phyloP scores from a whole-genome alignment of 2,888 invertebrate genomes.

The Unio pictorum region DNA sequence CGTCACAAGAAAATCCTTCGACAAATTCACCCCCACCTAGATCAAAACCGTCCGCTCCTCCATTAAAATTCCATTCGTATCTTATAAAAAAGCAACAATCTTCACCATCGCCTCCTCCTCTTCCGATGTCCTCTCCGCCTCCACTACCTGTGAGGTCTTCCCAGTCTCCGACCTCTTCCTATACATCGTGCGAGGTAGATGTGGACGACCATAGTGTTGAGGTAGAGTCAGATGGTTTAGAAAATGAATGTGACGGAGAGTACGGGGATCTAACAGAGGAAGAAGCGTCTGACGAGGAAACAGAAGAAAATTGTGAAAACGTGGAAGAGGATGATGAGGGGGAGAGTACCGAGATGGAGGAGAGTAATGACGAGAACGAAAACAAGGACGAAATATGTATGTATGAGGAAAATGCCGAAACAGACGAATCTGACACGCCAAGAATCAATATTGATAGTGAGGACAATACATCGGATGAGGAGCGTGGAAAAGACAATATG shows the following conservation, averaged over 20 bases:
- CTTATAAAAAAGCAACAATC: slow-evolving; percentile 1
- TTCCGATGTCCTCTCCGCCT: neutral
- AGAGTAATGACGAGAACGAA: slow-evolving; percentile 16
- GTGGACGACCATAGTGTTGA: neutral
- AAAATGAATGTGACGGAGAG: neutral
- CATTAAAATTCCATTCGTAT: too few relatives aligned
- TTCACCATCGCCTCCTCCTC: slow-evolving; percentile 10
- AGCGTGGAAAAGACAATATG: neutral
- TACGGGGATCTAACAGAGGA: neutral
- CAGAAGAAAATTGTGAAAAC: neutral
- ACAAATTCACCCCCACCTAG: slow-evolving; percentile 12
- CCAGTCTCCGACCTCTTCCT: neutral
- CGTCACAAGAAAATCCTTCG: neutral
- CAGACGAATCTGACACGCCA: neutral
- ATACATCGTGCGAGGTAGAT: neutral
- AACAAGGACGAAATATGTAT: slow-evolving; percentile 3
- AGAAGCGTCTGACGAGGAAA: slow-evolving; percentile 1
- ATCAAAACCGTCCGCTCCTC: slow-evolving; percentile 3
- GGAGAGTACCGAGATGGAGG: slow-evolving; percentile 8
- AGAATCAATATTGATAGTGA: slow-evolving; percentile 2
- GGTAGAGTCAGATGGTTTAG: slow-evolving; percentile 4
- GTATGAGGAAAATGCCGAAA: slow-evolving; percentile 3
- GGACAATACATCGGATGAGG: slow-evolving; percentile 5
- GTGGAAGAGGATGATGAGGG: neutral
- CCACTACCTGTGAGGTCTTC: neutral